A percentile compares a stretch with the other conserved stretches of the same genome.
Conservation (phyloP, 2,888 invertebrate species). For the Pilophorus perplexus region DNA sequence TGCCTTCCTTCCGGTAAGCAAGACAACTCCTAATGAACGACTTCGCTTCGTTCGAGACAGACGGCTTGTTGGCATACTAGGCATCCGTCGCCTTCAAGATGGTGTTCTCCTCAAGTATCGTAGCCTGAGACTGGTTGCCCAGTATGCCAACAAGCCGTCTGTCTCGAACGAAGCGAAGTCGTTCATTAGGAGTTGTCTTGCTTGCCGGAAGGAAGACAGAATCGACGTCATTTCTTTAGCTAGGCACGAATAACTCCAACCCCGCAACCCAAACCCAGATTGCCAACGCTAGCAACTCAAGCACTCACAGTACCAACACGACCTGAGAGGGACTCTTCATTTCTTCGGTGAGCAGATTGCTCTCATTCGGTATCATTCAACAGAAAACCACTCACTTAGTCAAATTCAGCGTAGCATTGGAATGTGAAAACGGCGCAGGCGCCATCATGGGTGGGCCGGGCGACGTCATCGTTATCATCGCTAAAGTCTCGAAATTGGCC, state of each 20-base stretch:
- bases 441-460: too few relatives aligned
- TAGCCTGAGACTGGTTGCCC: conserved; percentile 97
- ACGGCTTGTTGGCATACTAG: conserved; percentile 97
- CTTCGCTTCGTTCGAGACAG: conserved; percentile 98
- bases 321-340: too few relatives aligned
- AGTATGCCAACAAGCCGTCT: conserved; percentile 97
- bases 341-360: too few relatives aligned
- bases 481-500: conserved; percentile 12
- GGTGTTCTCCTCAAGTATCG: conserved; percentile 98
- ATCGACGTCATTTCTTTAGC: conserved; percentile 96
- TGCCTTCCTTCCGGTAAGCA: conserved; percentile 97
- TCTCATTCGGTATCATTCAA: too few relatives aligned
- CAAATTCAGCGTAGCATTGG: too few relatives aligned
- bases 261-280: too few relatives aligned
- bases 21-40: conserved; percentile 98
- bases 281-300: too few relatives aligned
- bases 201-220: conserved; percentile 97
- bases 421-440: background rate
- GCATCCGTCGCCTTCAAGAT: conserved; percentile 99
- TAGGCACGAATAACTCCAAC: too few relatives aligned
- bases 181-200: conserved; percentile 96
- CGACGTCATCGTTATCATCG: background rate
- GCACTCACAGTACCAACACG: too few relatives aligned
- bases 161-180: conserved; percentile 99
- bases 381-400: too few relatives aligned